Conservation (phyloP, 1,140 invertebrate species). For the Drosophila miranda region DNA sequence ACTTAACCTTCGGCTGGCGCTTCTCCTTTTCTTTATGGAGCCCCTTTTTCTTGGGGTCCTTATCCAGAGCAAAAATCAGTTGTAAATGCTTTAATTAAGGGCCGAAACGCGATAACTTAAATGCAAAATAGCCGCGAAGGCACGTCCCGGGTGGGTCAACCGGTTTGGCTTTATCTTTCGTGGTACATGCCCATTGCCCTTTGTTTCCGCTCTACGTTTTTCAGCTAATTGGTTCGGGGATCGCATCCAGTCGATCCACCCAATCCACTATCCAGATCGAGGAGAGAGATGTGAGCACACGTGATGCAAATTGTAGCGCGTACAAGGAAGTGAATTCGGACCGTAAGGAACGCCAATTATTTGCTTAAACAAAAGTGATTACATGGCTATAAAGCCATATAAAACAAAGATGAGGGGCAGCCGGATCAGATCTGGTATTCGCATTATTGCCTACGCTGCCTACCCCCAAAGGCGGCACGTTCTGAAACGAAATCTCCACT, state of each 20-base stretch:
- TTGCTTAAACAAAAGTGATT: slow-evolving; percentile 65
- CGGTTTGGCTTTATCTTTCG: slow-evolving; percentile 40
- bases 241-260: background rate
- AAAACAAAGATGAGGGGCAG: slow-evolving; percentile 42
- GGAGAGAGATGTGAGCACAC: slow-evolving; percentile 3
- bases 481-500: slow-evolving; percentile 58
- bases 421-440: slow-evolving; percentile 14
- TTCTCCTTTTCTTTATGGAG: background rate
- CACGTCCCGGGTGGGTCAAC: slow-evolving; percentile 53
- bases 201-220: slow-evolving; percentile 22
- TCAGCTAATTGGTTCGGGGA: slow-evolving; percentile 44
- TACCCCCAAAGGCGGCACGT: slow-evolving; percentile 48
- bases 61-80: slow-evolving; percentile 60
- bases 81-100: slow-evolving; percentile 76
- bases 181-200: slow-evolving; percentile 46
- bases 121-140: slow-evolving; percentile 59
- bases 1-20: slow-evolving; percentile 39
- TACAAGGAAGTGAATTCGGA: slow-evolving; percentile 44
- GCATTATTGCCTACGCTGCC: slow-evolving; percentile 12
- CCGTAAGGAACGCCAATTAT: slow-evolving; percentile 57
- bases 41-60: slow-evolving; percentile 13
- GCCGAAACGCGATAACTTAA: slow-evolving; percentile 68
- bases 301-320: slow-evolving; percentile 35
- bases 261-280: too few species aligned
- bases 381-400: slow-evolving; percentile 39